Percentiles rank a stretch among this genome's conserved stretches.
Conservation (phyloP, 2,888 invertebrate genomes). For the Seira sanloemensis region DNA sequence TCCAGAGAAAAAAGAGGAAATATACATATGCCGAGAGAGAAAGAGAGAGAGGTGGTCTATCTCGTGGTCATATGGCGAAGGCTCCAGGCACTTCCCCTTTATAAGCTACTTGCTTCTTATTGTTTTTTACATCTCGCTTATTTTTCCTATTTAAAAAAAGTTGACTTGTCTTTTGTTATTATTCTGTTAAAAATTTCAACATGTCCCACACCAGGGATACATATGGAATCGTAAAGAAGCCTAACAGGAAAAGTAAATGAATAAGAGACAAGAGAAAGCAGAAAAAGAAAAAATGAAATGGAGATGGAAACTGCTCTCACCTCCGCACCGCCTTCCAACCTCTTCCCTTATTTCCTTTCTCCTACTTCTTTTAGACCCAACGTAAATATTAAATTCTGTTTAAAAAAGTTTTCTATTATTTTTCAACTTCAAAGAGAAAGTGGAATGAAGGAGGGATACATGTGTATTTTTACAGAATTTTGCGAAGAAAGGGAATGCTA, state of each 20-base stretch:
- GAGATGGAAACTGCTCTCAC: not conserved
- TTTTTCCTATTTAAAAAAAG: conserved; percentile 1
- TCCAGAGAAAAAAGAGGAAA: conserved; percentile 6
- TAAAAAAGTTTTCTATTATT: not conserved
- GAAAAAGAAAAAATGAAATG: not conserved
- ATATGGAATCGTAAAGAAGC: conserved; percentile 13
- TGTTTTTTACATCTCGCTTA: not conserved
- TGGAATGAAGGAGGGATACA: no score
- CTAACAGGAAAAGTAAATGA: not conserved
- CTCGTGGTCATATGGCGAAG: not conserved
- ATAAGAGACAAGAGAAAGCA: not conserved
- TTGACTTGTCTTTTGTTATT: conserved; percentile 7
- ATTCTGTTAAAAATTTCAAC: conserved; percentile 12
- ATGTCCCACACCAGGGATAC: conserved; percentile 19
- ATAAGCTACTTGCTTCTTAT: not conserved
- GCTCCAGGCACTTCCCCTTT: not conserved
- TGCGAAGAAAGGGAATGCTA: not conserved
- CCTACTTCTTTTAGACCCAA: not conserved
- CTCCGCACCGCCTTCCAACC: not conserved
- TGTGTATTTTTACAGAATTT: no score
- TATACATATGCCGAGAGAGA: not conserved
- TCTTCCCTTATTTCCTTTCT: not conserved
- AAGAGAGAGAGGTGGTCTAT: not conserved
- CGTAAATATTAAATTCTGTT: not conserved
- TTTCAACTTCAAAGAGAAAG: not conserved